Base-by-base conservation (phyloP, 1,140 invertebrate species). In the Heliconius melpomene region DNA sequence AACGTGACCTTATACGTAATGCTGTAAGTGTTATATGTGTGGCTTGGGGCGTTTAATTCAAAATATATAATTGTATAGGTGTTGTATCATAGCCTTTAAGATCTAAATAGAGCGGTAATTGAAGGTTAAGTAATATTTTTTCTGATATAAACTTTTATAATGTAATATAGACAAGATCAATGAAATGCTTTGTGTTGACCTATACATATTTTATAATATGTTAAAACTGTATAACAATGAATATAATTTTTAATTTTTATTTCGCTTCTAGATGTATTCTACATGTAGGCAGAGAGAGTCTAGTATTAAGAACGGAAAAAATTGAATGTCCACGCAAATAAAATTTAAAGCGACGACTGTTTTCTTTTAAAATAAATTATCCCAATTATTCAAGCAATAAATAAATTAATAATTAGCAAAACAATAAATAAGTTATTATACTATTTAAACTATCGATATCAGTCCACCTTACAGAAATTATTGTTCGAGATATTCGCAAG, bases 1-100 rank as follows among this genome's bases (percentile, higher is more conserved):
- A 38, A 8, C 50, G 26, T 74, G 77, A 79, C 77, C 77, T 79
- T 79, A 60, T 66, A 66, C 60, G 60, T 66, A 66, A 66, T 29
- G 2, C 26, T 66, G 11, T 9, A n/a, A 13, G 8, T 46, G 13
- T 7, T 52, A 66, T 66, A n/a, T 50, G 36, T 26, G 40, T 7
- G 40, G 52, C 72, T 73, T n/a, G 38, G 50, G 72, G 72, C 72
- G 77, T 78, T 73, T 26, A 26, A 60, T 57, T 66, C 66, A 40
- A 78, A 78, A 40, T 38, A 52, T 71, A 40, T 54, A 36, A 73
- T 52, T 52, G 50, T 78, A 66, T 66, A 78, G 20, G 71, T 78
- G 77, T 57, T 78, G 60, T 66, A 66, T 66, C 60, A 66, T 26
- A 26, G 60, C 60, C 60, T 66, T 66, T 66, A 29, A 5, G 11